Base-by-base conservation (phyloP, 2,797 vertebrate genomes). In the Lerista edwardsae region DNA sequence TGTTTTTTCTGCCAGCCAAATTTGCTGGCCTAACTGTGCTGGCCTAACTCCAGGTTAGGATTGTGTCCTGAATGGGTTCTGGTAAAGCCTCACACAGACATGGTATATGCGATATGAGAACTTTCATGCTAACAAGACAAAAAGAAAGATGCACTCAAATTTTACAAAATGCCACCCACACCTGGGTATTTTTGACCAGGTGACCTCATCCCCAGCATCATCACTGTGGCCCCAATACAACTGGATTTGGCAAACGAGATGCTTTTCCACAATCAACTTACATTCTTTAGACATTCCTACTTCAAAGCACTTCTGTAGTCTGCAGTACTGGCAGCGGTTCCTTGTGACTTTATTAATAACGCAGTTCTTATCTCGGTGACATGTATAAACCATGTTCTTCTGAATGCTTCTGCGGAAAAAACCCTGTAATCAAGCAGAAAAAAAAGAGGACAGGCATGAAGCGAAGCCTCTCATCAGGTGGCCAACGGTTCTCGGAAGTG, bases 311-410 rank as follows among this genome's bases (percentile, higher is more conserved):
- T 96, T 97, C 97, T 99, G 98, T 90, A 99, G 97, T 87, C 98
- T 97, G 91, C 98, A 99, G 96, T 98, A 99, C 96, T 99, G 98
- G 93, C 98, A 99, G 93, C 98, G 98, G 95, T 99, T 99, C 95
- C 98, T 97, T 88, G 98, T 99, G 92, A 99, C 98, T 96, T 99
- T 99, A 97, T 99, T 99, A 96, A 99, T 99, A 93, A 97, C 97
- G 95, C 98, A 99, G 95, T 99, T 98, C 92, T 98, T 97, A 96
- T 98, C 98, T 86, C 98, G 96, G 90, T 99, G 97, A 95, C 98
- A 99, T 65, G 98, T 99, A 95, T 99, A 99, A 91, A 96, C 97
- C 98, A 99, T 98, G 96, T 99, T 98, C 95, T 99, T 99, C 96
- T 99, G 98, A 94, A 99, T 98, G 83, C 98, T 99, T 94, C 98